phyloP scores from a whole-genome alignment of 2,888 invertebrate species.

The Drosophila diplacantha region DNA sequence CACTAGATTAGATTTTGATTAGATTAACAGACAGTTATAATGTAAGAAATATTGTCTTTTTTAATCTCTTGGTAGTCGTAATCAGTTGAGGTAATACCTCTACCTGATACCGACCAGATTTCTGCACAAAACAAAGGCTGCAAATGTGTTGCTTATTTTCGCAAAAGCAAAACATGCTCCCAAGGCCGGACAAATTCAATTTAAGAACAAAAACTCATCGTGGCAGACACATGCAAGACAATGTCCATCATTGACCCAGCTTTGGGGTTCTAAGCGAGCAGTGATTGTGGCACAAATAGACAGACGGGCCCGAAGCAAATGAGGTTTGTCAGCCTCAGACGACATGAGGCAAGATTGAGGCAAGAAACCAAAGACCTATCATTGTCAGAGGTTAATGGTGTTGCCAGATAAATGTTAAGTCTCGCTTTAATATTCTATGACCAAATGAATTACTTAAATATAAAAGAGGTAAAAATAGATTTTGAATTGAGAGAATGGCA shows the following conservation, averaged over 20 bases:
- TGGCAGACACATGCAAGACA: conserved; percentile 23
- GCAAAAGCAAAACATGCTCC: neutral
- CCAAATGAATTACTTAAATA: neutral
- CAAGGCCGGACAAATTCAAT: conserved; percentile 8
- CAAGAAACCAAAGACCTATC: neutral
- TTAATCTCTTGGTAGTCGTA: neutral
- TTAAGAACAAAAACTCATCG: conserved; percentile 14
- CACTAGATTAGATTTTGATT: neutral
- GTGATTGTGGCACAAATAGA: conserved; percentile 16
- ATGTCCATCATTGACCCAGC: conserved; percentile 34
- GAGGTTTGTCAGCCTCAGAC: conserved; percentile 8
- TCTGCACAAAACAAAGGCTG: neutral
- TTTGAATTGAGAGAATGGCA: neutral
- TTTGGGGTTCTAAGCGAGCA: conserved; percentile 12
- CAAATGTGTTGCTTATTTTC: neutral
- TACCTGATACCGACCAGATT: neutral
- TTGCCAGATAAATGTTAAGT: neutral
- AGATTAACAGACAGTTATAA: neutral
- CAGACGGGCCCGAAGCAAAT: conserved; percentile 14
- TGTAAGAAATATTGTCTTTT: neutral
- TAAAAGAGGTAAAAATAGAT: neutral
- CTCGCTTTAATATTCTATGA: neutral
- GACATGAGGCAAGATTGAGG: neutral
- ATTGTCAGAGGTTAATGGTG: conserved; percentile 11
- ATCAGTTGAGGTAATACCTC: conserved; percentile 4